Base-by-base conservation (phyloP, 2,888 invertebrate genomes). In the Eubasilissa splendida region DNA sequence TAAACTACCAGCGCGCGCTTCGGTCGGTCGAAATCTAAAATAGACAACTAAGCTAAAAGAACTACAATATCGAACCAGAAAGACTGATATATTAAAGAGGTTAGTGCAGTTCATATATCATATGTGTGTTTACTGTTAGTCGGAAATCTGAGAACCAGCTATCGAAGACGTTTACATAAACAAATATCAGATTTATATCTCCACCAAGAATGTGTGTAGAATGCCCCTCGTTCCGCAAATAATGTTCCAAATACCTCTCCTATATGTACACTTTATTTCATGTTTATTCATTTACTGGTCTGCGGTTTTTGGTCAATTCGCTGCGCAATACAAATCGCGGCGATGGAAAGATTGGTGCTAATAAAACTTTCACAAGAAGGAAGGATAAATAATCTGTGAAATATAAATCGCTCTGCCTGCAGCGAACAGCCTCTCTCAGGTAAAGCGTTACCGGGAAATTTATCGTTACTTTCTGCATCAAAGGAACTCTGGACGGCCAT, bases 301-400 rank as follows among this genome's bases (percentile, higher is more conserved):
- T 22, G 22, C 1, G 22, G 22, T 22, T 22, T 22, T 22, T 22
- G 22, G n/a, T 9, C 8, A 33, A 66, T 9, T 66, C 66, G 33
- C 42, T 42, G n/a, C 31, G n/a, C 8, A 10, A 76, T 14, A 73
- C 58, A 79, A 73, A 73, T 73, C 63, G 54, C 79, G 56, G 70
- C 50, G 73, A 33, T 22, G 65, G 31, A 66, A 77, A 66, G 77
- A 60, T 73, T 75, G 58, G 53, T 54, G 66, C 77, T 68, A 68
- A 56, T 65, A 81, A 75, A 79, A 70, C 52, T 68, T 73, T 73
- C 66, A 56, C 58, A 56, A 14, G 66, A 59, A 77, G 66, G 54
- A 76, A 77, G 73, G 82, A 82, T 82, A 82, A 82, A 80, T 82
- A 80, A 80, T 82, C 77, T 63, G 73, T 77, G 42, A 80, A 80